Evolutionary conservation across 2,113 vertebrate species (phyloP).

Genomic region (Apteryx owenii): DNA sequence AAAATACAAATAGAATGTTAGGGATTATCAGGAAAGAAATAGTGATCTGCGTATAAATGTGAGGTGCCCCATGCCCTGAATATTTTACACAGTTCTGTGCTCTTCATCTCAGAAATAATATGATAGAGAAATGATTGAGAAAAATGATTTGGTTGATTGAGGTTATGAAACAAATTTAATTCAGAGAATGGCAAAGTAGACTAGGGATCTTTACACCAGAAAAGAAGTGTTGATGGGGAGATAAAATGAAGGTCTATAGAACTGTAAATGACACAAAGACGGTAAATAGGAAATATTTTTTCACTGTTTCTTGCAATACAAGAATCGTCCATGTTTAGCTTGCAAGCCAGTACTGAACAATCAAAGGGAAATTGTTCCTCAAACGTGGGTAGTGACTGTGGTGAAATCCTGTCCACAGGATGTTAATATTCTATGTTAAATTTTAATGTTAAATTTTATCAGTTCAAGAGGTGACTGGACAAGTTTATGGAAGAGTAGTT

Average conservation of each 20-base stretch:
- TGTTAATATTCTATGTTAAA: not conserved
- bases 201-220: not conserved
- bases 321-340: not conserved
- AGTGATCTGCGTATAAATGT: not conserved
- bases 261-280: not conserved
- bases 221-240: no score
- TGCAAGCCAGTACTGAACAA: not conserved
- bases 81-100: not conserved
- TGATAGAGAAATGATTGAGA: not conserved
- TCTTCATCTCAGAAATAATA: not conserved
- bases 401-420: not conserved
- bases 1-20: not conserved
- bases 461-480: not conserved
- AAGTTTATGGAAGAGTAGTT: not conserved
- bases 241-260: not conserved
- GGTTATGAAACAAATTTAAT: not conserved
- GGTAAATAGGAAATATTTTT: not conserved
- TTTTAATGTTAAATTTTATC: not conserved
- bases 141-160: not conserved
- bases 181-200: not conserved
- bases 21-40: not conserved
- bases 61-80: fast-evolving
- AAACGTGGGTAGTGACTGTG: not conserved
- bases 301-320: not conserved
- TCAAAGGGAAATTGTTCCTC: not conserved